Percentiles rank a stretch among this genome's conserved stretches.
Evolutionary conservation across 2,797 vertebrate genomes (phyloP).

Genomic region (Anabas testudineus): DNA sequence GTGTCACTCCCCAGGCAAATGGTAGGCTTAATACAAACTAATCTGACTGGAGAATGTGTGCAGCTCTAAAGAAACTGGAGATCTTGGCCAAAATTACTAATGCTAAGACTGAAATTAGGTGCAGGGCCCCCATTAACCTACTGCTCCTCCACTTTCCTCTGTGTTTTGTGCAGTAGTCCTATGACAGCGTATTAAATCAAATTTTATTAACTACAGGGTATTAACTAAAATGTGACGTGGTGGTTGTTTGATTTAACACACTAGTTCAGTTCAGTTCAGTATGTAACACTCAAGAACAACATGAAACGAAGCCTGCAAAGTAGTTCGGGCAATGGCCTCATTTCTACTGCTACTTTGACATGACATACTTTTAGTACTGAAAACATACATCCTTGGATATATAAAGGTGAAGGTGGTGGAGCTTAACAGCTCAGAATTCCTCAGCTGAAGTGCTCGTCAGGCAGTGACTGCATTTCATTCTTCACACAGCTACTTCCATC

Average conservation of each 20-base stretch:
- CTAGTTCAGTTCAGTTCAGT: too few species aligned
- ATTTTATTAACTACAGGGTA: too few species aligned
- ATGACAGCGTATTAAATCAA: not conserved
- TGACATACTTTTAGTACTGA: not conserved
- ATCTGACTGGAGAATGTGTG: conserved; percentile 16
- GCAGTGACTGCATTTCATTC: not conserved
- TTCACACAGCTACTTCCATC: not conserved
- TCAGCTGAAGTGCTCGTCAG: too few species aligned
- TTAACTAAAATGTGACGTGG: not conserved
- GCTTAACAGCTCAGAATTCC: too few species aligned
- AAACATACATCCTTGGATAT: not conserved
- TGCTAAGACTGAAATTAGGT: not conserved
- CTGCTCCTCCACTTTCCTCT: not conserved
- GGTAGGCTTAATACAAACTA: conserved; percentile 22
- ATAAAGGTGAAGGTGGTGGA: too few species aligned
- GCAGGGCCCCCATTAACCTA: not conserved
- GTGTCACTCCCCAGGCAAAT: conserved; percentile 24
- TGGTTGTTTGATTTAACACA: not conserved
- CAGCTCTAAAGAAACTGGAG: conserved; percentile 5
- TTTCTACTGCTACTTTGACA: not conserved
- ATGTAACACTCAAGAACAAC: not conserved
- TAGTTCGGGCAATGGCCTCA: not conserved
- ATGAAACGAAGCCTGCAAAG: not conserved
- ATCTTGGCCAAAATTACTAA: not conserved
- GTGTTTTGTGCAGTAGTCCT: not conserved